Evolutionary conservation across 1,140 invertebrate species (phyloP), one percentile per base, ranked within the genome.

Genomic region (Drosophila hydei): DNA sequence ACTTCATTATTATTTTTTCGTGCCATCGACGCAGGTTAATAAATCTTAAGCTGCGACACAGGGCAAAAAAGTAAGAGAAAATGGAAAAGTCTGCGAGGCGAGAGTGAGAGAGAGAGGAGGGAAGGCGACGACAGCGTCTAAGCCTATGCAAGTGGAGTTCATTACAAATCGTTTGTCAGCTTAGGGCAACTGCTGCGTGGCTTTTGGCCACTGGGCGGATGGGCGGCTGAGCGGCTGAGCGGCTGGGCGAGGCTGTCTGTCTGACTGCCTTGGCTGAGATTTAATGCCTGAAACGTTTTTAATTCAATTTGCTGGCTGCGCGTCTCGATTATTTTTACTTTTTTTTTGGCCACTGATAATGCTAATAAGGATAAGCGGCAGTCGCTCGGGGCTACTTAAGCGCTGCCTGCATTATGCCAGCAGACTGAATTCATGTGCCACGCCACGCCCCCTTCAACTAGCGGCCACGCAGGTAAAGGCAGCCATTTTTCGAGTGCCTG

Each of bases 101-200:
- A 16, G 16, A 14, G 9, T 4, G 25, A n/a, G 18, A 1, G 33
- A 48, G 40, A n/a, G 42, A 19, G 50, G 14, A 27, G 50, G 16
- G 23, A 65, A 36, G 18, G 65, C 27, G 64, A 54, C 56, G 65
- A 67, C 67, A 60, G 19, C 58, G 70, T 74, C 79, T 81, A 70
- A 83, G 72, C 72, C 67, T 38, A 65, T 60, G 52, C 48, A 65
- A 62, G 72, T 47, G 45, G 81, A 88, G 84, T 88, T 89, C 79
- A 83, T 89, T 88, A 83, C 84, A 88, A 88, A 89, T 88, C 83
- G 83, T 89, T 88, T 81, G 78, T 78, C 83, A 78, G 83, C 83
- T 88, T 88, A 88, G 65, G 16, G 14, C 51, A 51, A 30, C 16
- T 42, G 38, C 16, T 14, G 38, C n/a, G 38, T 42, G 38, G 38